A percentile compares a stretch with the other conserved stretches of the same genome.
phyloP scores from a whole-genome alignment of 2,113 vertebrate genomes.

The Monarcha castaneiventris region DNA sequence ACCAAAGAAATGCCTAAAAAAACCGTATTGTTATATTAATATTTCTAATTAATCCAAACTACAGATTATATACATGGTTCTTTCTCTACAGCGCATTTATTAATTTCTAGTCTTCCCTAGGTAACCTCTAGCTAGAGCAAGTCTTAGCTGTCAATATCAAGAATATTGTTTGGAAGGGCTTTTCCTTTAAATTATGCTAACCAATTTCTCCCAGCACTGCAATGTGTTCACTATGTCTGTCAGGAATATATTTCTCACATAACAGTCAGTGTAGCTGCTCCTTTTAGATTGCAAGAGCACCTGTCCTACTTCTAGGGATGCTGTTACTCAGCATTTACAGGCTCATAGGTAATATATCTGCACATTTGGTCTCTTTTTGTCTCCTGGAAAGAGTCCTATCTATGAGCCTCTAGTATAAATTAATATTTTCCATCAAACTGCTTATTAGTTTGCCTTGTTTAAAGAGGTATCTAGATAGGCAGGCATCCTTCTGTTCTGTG shows the following conservation, averaged over 20 bases:
- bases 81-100: not conserved
- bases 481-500: not conserved
- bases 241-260: not conserved
- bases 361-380: not conserved
- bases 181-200: not conserved
- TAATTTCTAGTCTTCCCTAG: not conserved
- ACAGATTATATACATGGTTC: not conserved
- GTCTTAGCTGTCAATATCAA: not conserved
- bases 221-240: not conserved
- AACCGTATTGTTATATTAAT: not conserved
- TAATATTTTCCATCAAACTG: not conserved
- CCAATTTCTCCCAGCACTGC: not conserved
- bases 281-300: not conserved
- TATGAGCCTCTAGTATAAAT: not conserved
- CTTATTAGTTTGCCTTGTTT: not conserved
- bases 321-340: not conserved
- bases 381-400: not conserved
- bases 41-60: not conserved
- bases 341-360: not conserved
- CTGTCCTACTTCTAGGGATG: not conserved
- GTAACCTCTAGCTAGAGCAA: not conserved
- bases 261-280: not conserved
- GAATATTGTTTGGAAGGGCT: not conserved
- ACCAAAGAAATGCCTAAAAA: not conserved
- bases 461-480: not conserved